These are phyloP conservation scores for Nebria salina DNA, from an alignment of 2,888 invertebrate genomes.

Conservation along the genomic window DNA sequence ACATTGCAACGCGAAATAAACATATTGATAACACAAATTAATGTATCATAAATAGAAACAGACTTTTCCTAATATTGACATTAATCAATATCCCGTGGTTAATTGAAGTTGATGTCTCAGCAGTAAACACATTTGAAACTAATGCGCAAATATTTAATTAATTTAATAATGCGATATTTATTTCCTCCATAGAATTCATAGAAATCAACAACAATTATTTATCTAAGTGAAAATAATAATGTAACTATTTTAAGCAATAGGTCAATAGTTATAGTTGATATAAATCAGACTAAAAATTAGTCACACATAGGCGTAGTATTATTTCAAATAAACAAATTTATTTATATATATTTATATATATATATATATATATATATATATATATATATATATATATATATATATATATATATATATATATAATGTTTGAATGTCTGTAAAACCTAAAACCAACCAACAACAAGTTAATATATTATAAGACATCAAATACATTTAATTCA, in stretches of 20 bases:
- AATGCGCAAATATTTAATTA: background rate
- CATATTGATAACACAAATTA: background rate
- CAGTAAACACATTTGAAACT: background rate
- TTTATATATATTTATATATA: no score
- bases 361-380: no score
- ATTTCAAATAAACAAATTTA: no score
- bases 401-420: no score
- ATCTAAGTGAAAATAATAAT: background rate
- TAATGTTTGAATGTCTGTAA: slow-evolving; percentile 78
- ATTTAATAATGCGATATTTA: background rate
- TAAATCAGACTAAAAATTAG: background rate
- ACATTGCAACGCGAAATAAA: background rate
- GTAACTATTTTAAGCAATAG: background rate
- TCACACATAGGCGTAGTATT: no score
- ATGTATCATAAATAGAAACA: background rate
- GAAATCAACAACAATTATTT: background rate
- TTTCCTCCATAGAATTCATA: background rate
- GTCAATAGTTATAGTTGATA: background rate
- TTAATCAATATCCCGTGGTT: background rate
- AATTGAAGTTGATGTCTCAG: background rate
- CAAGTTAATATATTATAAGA: background rate
- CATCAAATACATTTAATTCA: slow-evolving; percentile 9
- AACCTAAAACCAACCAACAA: slow-evolving; percentile 69
- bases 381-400: no score
- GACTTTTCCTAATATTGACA: background rate